Evolutionary conservation across 2,797 vertebrate species (phyloP), one percentile per base, ranked within the genome.

Genomic region (Pseudochirops corinnae): DNA sequence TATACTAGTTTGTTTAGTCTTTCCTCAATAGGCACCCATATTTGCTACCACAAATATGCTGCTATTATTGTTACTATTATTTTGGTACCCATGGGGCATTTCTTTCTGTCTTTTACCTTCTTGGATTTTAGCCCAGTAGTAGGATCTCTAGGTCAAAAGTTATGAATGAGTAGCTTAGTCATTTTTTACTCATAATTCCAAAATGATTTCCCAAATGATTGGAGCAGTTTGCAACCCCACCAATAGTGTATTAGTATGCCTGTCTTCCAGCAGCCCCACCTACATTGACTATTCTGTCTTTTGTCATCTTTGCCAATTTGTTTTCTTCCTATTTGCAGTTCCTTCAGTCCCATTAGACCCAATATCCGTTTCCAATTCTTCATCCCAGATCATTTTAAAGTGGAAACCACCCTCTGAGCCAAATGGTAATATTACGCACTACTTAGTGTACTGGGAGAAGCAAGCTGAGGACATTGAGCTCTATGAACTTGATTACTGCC

Each of bases 361-460:
- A 0, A 99, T 99, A 92, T 99, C 99, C 0, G 99, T 99, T 60
- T 99, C 99, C 92, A 99, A 99, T 98, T 99, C 99, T 16, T 99
- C 99, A 0, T 99, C 99, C 87, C 99, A 99, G 98, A 99, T 99
- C 97, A 99, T 99, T 94, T 97, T 99, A 95, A 99, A 99, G 98
- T 99, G 99, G 99, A 99, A 99, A 92, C 99, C 99, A 0, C 99
- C 99, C 90, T 99, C 99, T 0, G 99, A 99, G 96, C 99, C 99
- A 97, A 99, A 99, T 0, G 99, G 99, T 29, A 99, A 99, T 98
- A 99, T 99, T 98, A 99, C 99, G 0, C 99, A 99, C 98, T 99
- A 99, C 98, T 98, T 99, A 96, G 99, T 99, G 60, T 99, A 98
- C 98, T 99, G 99, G 98, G 99, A 99, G 94, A 99, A 99, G 98